Evolutionary conservation across 1,140 invertebrate genomes (phyloP).

Genomic region (Plectrocnemia conspersa): DNA sequence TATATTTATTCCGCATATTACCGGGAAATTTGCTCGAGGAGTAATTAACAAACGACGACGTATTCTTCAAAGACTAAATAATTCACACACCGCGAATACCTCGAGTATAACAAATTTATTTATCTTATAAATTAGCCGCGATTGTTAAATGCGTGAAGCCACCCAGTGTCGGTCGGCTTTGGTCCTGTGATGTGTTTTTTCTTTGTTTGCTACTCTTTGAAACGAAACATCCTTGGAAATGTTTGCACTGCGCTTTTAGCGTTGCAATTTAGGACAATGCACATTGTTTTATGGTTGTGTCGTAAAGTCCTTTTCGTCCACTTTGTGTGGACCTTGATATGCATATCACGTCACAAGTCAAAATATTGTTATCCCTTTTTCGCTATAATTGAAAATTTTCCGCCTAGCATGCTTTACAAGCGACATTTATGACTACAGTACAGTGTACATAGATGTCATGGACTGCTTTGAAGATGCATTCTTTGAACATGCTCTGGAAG

Average conservation of each 20-base stretch:
- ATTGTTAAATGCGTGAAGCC: constrained; percentile 14
- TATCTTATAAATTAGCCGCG: no score
- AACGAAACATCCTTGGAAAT: no score
- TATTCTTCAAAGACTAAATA: no score
- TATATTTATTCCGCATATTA: no score
- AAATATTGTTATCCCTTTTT: constrained; percentile 7
- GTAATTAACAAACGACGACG: no score
- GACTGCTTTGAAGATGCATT: no score
- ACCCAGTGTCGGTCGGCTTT: constrained; percentile 8
- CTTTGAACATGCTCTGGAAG: no score
- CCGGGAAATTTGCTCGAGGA: no score
- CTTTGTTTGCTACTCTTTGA: no score
- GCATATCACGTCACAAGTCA: neutral
- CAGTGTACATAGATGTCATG: no score
- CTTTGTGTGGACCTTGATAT: constrained; percentile 10
- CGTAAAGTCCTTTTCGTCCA: constrained; percentile 15
- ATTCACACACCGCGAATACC: no score
- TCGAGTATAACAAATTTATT: no score
- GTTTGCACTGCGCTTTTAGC: constrained; percentile 25
- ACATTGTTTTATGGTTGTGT: constrained; percentile 26
- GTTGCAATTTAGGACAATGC: constrained; percentile 30
- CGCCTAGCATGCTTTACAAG: neutral
- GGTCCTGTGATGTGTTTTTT: constrained; percentile 13
- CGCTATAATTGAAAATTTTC: constrained; percentile 4
- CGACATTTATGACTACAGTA: neutral